These are phyloP conservation scores for Hecatera dysodea DNA, from an alignment of 2,888 invertebrate species.

Conservation along the genomic window DNA sequence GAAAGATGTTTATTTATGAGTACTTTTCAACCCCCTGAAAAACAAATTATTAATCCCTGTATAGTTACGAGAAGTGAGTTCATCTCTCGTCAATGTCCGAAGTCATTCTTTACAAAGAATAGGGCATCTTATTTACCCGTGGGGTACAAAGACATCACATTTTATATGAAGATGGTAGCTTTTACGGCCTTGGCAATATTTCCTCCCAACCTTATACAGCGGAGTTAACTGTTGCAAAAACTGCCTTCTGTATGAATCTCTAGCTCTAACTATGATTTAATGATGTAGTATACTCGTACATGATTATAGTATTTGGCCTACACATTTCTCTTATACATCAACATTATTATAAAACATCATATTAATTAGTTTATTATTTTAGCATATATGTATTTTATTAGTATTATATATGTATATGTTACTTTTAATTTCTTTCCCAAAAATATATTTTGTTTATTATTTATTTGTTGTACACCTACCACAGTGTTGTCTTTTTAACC, in stretches of 20 bases:
- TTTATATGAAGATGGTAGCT: conserved; percentile 3
- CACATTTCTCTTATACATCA: too few species aligned
- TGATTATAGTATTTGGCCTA: neutral
- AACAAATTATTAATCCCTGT: too few species aligned
- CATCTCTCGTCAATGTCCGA: neutral
- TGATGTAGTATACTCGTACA: neutral
- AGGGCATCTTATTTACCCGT: neutral
- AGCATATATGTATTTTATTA: too few species aligned
- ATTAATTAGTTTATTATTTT: too few species aligned
- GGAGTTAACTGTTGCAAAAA: neutral
- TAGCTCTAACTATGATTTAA: neutral
- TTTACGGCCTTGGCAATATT: neutral
- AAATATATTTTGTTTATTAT: too few species aligned
- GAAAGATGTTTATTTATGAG: too few species aligned
- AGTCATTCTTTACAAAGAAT: conserved; percentile 10
- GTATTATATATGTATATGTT: too few species aligned
- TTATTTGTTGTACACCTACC: too few species aligned
- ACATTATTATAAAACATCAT: too few species aligned
- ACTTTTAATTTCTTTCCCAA: too few species aligned
- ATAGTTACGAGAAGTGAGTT: conserved; percentile 1
- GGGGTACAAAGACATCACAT: conserved; percentile 4
- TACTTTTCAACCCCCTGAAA: too few species aligned
- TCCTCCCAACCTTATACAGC: neutral
- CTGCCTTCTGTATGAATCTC: neutral
- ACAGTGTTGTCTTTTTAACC: too few species aligned